Evolutionary conservation across 2,888 invertebrate species (phyloP).

Genomic region (Ochropacha duplaris): DNA sequence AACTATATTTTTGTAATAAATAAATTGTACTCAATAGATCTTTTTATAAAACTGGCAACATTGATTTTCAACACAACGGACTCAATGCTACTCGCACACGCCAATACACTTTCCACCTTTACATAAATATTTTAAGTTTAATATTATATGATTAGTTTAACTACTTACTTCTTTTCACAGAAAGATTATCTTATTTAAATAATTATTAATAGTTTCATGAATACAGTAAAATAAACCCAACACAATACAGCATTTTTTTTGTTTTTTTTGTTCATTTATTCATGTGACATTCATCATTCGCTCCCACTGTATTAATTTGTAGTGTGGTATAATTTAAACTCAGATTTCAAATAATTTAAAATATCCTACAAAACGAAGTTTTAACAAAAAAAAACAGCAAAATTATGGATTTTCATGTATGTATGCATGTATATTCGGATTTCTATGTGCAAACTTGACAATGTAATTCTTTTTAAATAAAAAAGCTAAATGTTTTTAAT

Average conservation of each 20-base stretch:
- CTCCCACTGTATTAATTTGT: not conserved
- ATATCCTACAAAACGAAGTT: no score
- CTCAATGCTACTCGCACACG: conserved; percentile 61
- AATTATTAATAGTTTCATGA: conserved; percentile 9
- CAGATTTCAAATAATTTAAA: no score
- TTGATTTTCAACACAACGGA: conserved; percentile 28
- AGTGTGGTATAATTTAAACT: no score
- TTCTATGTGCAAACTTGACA: not conserved
- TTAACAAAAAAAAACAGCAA: conserved; percentile 12
- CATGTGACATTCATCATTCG: not conserved
- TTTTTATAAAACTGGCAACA: conserved; percentile 45
- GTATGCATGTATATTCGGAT: conserved; percentile 10
- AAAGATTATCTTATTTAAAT: conserved; percentile 16
- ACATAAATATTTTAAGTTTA: conserved; percentile 40
- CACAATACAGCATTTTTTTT: not conserved
- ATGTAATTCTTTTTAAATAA: not conserved
- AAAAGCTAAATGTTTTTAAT: no score
- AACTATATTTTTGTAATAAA: conserved; percentile 21
- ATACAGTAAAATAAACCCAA: conserved; percentile 1
- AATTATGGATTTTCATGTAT: conserved; percentile 22
- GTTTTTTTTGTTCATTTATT: not conserved
- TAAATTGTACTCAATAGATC: conserved; percentile 25
- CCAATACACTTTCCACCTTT: conserved; percentile 35
- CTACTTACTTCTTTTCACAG: conserved; percentile 24
- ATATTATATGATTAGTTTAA: conserved; percentile 50